Evolutionary conservation across 2,797 vertebrate genomes (phyloP).

Genomic region (Gambelia wislizenii): DNA sequence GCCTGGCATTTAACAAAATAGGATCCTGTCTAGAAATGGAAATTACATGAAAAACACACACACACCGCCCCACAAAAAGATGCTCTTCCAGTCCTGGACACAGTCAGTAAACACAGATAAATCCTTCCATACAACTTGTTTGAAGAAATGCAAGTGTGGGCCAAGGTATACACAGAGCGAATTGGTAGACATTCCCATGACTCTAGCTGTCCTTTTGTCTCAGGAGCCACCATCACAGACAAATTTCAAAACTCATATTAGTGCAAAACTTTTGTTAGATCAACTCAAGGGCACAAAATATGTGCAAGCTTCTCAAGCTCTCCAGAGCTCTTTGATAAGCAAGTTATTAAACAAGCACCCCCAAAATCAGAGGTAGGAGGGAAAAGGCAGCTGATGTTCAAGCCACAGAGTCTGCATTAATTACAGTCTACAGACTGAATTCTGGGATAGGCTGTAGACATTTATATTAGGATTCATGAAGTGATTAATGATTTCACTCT

Average conservation of each 20-base stretch:
- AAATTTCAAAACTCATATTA: not conserved
- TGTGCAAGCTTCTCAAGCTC: not conserved
- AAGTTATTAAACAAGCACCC: not conserved
- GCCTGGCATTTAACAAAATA: not conserved
- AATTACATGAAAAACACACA: not conserved
- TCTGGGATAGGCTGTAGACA: not conserved
- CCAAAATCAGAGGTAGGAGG: not conserved
- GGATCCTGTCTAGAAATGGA: not conserved
- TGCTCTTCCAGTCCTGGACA: not conserved
- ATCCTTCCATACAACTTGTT: not conserved
- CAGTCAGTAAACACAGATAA: not conserved
- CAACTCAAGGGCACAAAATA: not conserved
- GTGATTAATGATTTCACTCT: not conserved
- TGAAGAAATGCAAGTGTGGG: not conserved
- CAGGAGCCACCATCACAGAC: not conserved
- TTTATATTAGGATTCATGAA: not conserved
- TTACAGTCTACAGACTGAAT: not conserved
- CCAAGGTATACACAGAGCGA: not conserved
- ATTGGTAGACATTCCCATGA: not conserved
- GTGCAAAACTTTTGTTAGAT: not conserved
- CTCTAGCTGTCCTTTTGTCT: not conserved
- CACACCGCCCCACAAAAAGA: too few species aligned
- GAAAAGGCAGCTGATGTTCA: not conserved
- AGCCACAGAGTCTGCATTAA: not conserved
- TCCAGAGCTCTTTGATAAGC: not conserved